Conservation (phyloP, 2,888 invertebrate genomes). For the Baronia brevicornis region DNA sequence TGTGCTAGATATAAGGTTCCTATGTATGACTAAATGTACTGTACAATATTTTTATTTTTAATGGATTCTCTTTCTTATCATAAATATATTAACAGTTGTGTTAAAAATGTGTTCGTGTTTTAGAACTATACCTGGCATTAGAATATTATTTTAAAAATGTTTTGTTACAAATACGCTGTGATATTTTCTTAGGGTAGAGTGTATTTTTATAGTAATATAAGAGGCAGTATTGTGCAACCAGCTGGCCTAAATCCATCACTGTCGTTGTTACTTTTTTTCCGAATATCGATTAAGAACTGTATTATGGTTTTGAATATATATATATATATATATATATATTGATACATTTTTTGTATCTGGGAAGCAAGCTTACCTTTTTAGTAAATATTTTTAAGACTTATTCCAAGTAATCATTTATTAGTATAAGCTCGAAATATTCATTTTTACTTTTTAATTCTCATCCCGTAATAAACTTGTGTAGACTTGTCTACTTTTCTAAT, state of each 20-base stretch:
- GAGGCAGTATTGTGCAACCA: conserved; percentile 49
- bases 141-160: conserved; percentile 14
- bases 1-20: too few species aligned
- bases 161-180: conserved; percentile 16
- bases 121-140: conserved; percentile 7
- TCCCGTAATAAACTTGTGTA: too few species aligned
- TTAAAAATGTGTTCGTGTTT: background rate
- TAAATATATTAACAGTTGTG: conserved; percentile 1
- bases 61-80: conserved; percentile 4
- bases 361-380: too few species aligned
- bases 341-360: too few species aligned
- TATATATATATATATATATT: too few species aligned
- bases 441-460: too few species aligned
- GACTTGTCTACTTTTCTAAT: too few species aligned
- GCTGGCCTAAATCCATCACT: conserved; percentile 54
- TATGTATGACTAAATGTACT: too few species aligned
- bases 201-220: conserved; percentile 38
- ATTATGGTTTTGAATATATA: too few species aligned
- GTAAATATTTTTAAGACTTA: too few species aligned
- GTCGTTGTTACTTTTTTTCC: conserved; percentile 23
- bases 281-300: conserved; percentile 2
- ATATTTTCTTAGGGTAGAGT: conserved; percentile 52
- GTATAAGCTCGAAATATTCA: too few species aligned
- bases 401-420: too few species aligned
- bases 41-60: conserved; percentile 13